Percentiles rank a stretch among this genome's conserved stretches.
Evolutionary conservation across 2,888 invertebrate genomes (phyloP).

Genomic region (Lochmaea capreae): DNA sequence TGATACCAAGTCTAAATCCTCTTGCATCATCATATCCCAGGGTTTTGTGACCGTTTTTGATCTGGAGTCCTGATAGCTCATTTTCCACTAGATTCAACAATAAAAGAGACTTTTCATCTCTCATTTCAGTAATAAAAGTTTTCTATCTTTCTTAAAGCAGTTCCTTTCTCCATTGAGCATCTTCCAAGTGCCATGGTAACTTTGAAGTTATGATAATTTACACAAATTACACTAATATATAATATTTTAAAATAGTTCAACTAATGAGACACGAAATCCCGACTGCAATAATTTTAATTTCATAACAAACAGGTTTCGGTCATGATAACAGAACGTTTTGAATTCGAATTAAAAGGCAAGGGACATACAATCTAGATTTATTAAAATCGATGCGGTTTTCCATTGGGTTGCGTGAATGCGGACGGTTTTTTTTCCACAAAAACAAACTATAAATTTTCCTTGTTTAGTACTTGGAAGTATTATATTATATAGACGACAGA

Average conservation of each 20-base stretch:
- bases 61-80: no score
- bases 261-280: not conserved
- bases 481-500: slow-evolving; percentile 12
- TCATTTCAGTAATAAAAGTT: no score
- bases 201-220: no score
- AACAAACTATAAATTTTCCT: slow-evolving; percentile 13
- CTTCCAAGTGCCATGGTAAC: no score
- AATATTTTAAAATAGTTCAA: not conserved
- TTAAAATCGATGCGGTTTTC: slow-evolving; percentile 18
- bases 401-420: slow-evolving; percentile 1
- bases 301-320: not conserved
- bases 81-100: no score
- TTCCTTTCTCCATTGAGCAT: no score
- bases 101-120: no score
- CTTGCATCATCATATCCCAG: no score
- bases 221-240: no score
- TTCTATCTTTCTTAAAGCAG: no score
- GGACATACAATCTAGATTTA: slow-evolving; percentile 12
- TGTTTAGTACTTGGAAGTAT: slow-evolving; percentile 9
- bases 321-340: slow-evolving; percentile 4
- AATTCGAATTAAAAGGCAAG: slow-evolving; percentile 9
- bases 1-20: no score
- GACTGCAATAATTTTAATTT: slow-evolving; percentile 3
- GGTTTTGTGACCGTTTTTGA: no score
- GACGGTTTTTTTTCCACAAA: slow-evolving; percentile 8